Percentiles rank a stretch among this genome's conserved stretches.
These are phyloP conservation scores for Xyrauchen texanus DNA, from an alignment of 2,113 vertebrate species.

Conservation along the genomic window DNA sequence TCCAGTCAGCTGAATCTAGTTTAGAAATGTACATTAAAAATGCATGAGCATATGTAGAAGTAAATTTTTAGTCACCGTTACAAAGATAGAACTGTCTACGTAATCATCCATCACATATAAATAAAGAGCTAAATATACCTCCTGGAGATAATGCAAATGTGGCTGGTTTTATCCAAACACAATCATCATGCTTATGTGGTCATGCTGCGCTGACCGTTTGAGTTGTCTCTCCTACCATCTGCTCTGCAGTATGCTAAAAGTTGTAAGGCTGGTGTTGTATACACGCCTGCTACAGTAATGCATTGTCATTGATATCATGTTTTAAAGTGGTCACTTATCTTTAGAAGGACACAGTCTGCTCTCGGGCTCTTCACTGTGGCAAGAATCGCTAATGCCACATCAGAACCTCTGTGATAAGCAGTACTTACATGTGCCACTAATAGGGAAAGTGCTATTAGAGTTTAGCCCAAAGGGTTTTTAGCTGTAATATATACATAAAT, in stretches of 20 bases:
- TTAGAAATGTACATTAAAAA: neutral
- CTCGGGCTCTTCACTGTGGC: neutral
- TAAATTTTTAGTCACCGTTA: neutral
- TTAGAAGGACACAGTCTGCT: neutral
- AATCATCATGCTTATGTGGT: conserved; percentile 14
- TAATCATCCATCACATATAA: neutral
- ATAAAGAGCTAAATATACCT: conserved; percentile 17
- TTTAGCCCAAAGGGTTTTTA: no score
- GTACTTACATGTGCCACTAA: neutral
- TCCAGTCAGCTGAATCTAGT: no score
- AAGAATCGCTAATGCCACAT: neutral
- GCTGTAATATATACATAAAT: no score
- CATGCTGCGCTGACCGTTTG: conserved; percentile 20
- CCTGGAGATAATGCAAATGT: conserved; percentile 4
- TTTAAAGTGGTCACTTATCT: conserved; percentile 17
- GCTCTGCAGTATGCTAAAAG: conserved; percentile 20
- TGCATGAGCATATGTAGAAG: neutral
- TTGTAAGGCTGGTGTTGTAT: conserved; percentile 15
- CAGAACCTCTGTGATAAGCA: conserved; percentile 1
- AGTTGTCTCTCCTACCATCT: conserved; percentile 22
- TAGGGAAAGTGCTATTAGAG: neutral
- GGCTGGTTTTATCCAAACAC: conserved; percentile 2
- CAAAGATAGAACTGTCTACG: neutral
- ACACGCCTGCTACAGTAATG: neutral
- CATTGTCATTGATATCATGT: neutral